Conservation (phyloP, 2,113 vertebrate genomes). For the Brachyistius frenatus region DNA sequence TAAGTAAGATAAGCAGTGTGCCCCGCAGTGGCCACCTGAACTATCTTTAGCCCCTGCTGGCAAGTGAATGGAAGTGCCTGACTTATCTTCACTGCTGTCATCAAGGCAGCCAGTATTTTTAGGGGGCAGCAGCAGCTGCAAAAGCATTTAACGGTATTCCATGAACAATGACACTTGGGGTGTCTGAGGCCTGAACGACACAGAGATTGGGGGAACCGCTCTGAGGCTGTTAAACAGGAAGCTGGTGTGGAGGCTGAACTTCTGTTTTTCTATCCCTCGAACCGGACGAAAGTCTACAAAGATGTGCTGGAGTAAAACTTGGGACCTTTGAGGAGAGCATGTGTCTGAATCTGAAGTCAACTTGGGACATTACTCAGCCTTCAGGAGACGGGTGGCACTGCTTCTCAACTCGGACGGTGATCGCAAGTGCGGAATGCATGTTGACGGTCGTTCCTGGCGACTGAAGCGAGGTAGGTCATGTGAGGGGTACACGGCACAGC, state of each 20-base stretch:
- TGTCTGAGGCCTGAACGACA: constrained; percentile 79
- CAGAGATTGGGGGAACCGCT: constrained; percentile 68
- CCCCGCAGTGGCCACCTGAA: constrained; percentile 66
- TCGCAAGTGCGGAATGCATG: constrained; percentile 79
- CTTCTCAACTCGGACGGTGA: constrained; percentile 64
- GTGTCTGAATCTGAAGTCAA: constrained; percentile 54
- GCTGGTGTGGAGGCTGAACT: constrained; percentile 23
- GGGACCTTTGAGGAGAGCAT: constrained; percentile 48
- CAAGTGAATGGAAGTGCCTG: constrained; percentile 86
- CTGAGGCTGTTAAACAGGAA: constrained; percentile 47
- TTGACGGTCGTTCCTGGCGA: constrained; percentile 78
- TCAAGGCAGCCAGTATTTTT: constrained; percentile 87
- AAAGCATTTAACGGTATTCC: constrained; percentile 88
- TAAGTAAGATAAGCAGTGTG: constrained; percentile 78
- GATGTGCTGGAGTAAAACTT: constrained; percentile 58
- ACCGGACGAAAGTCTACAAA: constrained; percentile 26
- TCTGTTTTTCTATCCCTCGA: constrained; percentile 12
- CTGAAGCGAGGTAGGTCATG: constrained; percentile 83
- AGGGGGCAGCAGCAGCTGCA: constrained; percentile 88
- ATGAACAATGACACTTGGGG: constrained; percentile 87
- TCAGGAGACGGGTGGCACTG: constrained; percentile 58
- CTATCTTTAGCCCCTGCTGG: constrained; percentile 86
- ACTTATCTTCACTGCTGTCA: constrained; percentile 88
- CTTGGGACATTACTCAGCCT: constrained; percentile 65
- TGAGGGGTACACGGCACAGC: constrained; percentile 72